Base-by-base conservation (phyloP, 2,113 vertebrate species). In the Seriola dumerili region DNA sequence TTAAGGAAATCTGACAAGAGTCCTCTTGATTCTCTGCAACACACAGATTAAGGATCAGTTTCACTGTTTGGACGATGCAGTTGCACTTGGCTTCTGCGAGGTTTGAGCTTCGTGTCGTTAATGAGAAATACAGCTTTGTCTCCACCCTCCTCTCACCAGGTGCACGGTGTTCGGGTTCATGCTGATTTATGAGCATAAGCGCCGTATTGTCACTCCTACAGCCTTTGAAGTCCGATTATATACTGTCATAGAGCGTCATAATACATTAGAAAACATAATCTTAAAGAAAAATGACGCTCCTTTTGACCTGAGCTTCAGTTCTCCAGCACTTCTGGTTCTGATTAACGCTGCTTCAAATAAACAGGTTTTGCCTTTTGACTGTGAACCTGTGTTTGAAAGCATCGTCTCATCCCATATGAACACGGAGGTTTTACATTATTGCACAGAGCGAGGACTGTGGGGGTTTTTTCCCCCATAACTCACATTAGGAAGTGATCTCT, bases 111-210 rank as follows among this genome's bases (percentile, higher is more conserved):
- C 25, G 71, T 70, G 44, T 10, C 36, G 66, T 50, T 54, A 13
- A 50, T 71, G 61, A 75, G 69, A 25, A 54, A 48, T 11, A 5
- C 38, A 48, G 29, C 25, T 63, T 59, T 16, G 21, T 61, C 72
- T 80, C 76, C 66, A 13, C 65, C 61, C 78, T 76, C 59, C 36
- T n/a, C 57, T 70, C 73, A n/a, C 85, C 80, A 89, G 84, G 84
- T 87, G 77, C 86, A 62, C 13, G 8, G 34, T 6, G 19, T 86
- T 42, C 44, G 63, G 61, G 34, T 50, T 75, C 4, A 29, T 8
- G 2, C 42, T 63, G 63, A 63, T 83, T 84, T 77, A 74, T 3
- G 16, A 57, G 17, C 32, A 67, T 58, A 25, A 29, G n/a, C 25
- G 16, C 67, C 19, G 0, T 38, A 17, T 74, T 55, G 70, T n/a